phyloP scores from a whole-genome alignment of 2,888 invertebrate genomes.

The Drepanosiphum platanoidis region DNA sequence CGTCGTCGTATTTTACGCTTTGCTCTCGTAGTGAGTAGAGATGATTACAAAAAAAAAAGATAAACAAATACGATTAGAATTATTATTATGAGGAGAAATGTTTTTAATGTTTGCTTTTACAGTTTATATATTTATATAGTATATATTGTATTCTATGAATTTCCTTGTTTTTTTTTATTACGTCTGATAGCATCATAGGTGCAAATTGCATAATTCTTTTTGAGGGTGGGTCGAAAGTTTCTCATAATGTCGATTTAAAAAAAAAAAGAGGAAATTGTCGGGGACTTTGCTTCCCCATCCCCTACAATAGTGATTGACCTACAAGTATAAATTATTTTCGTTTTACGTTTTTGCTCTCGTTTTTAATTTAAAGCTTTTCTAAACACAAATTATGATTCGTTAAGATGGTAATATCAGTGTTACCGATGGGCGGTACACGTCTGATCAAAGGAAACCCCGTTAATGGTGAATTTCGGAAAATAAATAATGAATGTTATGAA shows the following conservation, averaged over 20 bases:
- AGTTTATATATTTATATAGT: too few relatives aligned
- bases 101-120: not conserved
- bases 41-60: not conserved
- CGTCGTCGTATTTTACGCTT: not conserved
- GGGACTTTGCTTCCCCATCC: too few relatives aligned
- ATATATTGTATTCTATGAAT: too few relatives aligned
- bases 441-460: not conserved
- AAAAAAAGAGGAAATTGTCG: too few relatives aligned
- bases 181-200: too few relatives aligned
- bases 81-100: not conserved
- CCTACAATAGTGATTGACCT: too few relatives aligned
- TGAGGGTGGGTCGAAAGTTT: too few relatives aligned
- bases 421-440: not conserved
- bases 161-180: too few relatives aligned
- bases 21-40: too few relatives aligned
- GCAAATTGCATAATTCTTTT: too few relatives aligned
- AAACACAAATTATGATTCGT: not conserved
- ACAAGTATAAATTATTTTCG: too few relatives aligned
- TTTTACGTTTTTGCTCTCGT: not conserved
- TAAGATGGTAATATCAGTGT: not conserved
- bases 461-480: not conserved
- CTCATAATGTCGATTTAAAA: too few relatives aligned
- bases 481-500: conserved; percentile 1
- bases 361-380: not conserved
- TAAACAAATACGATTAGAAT: not conserved